These are phyloP conservation scores for Solenopsis fugax DNA, from an alignment of 1,140 invertebrate genomes.

Conservation along the genomic window DNA sequence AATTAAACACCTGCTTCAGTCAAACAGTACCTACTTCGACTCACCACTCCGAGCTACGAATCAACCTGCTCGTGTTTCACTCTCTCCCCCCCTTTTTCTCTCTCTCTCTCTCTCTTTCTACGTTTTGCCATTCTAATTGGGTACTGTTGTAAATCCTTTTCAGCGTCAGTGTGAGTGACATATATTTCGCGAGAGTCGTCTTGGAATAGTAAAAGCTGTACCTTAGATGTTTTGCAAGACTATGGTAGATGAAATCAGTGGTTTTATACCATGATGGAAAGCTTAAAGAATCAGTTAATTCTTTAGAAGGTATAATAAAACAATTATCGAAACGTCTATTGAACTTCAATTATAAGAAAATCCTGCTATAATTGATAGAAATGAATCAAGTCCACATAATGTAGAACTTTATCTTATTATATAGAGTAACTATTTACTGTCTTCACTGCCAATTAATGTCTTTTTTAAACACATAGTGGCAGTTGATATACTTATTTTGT, in stretches of 20 bases:
- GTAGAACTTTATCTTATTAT: not conserved
- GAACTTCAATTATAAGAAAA: not conserved
- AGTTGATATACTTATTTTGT: too few species aligned
- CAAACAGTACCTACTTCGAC: slow-evolving; percentile 75
- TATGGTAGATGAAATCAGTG: not conserved
- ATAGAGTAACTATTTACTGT: too few species aligned
- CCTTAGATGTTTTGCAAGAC: not conserved
- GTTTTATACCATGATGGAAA: not conserved
- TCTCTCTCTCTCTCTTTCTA: not conserved
- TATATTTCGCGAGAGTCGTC: slow-evolving; percentile 31
- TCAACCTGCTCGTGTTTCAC: slow-evolving; percentile 64
- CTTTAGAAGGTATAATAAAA: not conserved
- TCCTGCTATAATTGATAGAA: not conserved
- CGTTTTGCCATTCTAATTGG: slow-evolving; percentile 70
- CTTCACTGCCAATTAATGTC: too few species aligned
- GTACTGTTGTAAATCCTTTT: slow-evolving; percentile 52
- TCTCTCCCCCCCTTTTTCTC: not conserved
- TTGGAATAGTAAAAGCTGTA: slow-evolving; percentile 8
- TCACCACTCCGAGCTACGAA: slow-evolving; percentile 74
- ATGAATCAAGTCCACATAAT: not conserved
- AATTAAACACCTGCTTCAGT: slow-evolving; percentile 79
- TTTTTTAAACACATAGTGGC: too few species aligned
- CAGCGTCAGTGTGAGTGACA: slow-evolving; percentile 42
- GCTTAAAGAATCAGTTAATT: not conserved
- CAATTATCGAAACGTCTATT: not conserved